phyloP scores from a whole-genome alignment of 2,888 invertebrate species.

The Archips xylosteana region DNA sequence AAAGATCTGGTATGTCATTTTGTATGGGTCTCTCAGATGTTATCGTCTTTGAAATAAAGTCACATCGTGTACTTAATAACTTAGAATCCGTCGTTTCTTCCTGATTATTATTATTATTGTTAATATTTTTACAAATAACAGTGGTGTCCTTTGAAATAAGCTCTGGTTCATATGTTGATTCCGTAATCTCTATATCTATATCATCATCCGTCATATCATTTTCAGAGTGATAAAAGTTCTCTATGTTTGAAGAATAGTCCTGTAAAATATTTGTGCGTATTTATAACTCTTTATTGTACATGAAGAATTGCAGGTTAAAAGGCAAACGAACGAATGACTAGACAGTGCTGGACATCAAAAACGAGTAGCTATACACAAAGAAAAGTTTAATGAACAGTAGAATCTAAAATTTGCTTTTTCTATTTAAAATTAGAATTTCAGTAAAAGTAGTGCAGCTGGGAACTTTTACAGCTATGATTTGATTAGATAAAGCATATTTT shows the following conservation, averaged over 20 bases:
- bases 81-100: slow-evolving; percentile 53
- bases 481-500: too few species aligned
- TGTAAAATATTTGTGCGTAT: slow-evolving; percentile 49
- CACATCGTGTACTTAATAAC: slow-evolving; percentile 47
- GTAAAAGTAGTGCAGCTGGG: too few species aligned
- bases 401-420: too few species aligned
- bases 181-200: slow-evolving; percentile 74
- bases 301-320: too few species aligned
- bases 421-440: too few species aligned
- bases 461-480: too few species aligned
- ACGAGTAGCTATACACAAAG: neutral
- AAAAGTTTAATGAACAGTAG: too few species aligned
- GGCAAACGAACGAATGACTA: too few species aligned
- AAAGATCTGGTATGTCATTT: slow-evolving; percentile 76
- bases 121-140: slow-evolving; percentile 63
- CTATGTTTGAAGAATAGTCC: slow-evolving; percentile 81
- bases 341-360: too few species aligned
- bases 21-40: slow-evolving; percentile 57
- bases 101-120: slow-evolving; percentile 77
- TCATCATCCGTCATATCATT: slow-evolving; percentile 84
- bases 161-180: slow-evolving; percentile 62
- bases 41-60: slow-evolving; percentile 49
- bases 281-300: too few species aligned
- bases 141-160: slow-evolving; percentile 54
- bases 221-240: slow-evolving; percentile 80